A percentile compares a stretch with the other conserved stretches of the same genome.
Evolutionary conservation across 1,140 invertebrate genomes (phyloP).

Genomic region (Protaetia brevitarsis): DNA sequence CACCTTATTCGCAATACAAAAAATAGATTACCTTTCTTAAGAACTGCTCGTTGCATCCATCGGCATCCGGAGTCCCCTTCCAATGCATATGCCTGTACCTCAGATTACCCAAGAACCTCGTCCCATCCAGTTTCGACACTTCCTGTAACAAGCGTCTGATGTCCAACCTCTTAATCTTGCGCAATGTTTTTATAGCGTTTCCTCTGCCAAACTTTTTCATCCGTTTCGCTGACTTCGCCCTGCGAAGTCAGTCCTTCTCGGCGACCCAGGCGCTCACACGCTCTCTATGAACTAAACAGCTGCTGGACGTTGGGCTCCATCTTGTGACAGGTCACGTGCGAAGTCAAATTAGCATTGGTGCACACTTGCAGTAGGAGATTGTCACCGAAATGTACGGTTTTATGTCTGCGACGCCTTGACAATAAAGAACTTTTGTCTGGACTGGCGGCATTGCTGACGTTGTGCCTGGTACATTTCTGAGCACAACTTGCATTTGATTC

Average conservation of each 20-base stretch:
- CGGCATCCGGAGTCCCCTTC: constrained; percentile 61
- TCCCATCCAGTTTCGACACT: constrained; percentile 61
- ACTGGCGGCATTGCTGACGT: constrained; percentile 35
- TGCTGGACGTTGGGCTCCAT: constrained; percentile 72
- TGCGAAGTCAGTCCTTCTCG: constrained; percentile 65
- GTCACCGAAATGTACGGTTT: constrained; percentile 73
- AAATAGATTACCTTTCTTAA: constrained; percentile 63
- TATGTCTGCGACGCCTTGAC: constrained; percentile 61
- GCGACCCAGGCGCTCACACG: constrained; percentile 64
- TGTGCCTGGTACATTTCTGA: constrained; percentile 38
- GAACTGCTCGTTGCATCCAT: constrained; percentile 72
- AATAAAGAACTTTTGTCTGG: constrained; percentile 38
- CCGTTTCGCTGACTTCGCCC: constrained; percentile 62
- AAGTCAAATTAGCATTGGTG: constrained; percentile 52
- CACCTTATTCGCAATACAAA: background rate
- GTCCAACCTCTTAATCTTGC: constrained; percentile 62
- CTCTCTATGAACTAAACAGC: constrained; percentile 70
- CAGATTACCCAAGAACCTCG: constrained; percentile 60
- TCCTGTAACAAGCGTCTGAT: constrained; percentile 63
- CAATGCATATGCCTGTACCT: constrained; percentile 69
- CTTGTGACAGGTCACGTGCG: constrained; percentile 45
- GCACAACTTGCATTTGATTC: constrained; percentile 43
- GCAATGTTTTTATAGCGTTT: constrained; percentile 63
- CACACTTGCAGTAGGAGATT: constrained; percentile 66
- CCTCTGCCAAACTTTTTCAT: constrained; percentile 59